Evolutionary conservation across 2,113 vertebrate species (phyloP).

Genomic region (Cavia aperea): DNA sequence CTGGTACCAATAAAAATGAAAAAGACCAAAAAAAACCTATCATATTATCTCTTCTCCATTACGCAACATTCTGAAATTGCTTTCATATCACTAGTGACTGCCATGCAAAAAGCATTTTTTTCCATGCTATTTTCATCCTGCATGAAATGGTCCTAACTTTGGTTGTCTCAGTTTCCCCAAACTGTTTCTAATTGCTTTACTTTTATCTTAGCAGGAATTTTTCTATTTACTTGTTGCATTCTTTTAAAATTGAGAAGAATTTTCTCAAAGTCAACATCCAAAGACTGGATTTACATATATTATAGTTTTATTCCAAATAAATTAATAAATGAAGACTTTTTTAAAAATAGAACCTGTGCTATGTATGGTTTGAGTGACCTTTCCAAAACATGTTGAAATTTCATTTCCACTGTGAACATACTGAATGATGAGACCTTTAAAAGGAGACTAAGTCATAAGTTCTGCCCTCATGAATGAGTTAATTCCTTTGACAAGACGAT

Average conservation of each 20-base stretch:
- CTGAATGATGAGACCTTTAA: background rate
- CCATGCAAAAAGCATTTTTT: background rate
- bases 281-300: background rate
- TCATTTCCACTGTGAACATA: background rate
- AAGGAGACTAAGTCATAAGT: background rate
- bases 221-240: background rate
- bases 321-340: background rate
- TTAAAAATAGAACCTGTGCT: background rate
- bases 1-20: too few relatives aligned
- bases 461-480: background rate
- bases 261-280: background rate
- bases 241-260: background rate
- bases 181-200: background rate
- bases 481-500: background rate
- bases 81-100: background rate
- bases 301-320: background rate
- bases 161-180: background rate
- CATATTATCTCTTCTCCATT: background rate
- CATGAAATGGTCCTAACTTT: background rate
- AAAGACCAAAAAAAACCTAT: background rate
- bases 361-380: background rate
- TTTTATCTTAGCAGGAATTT: background rate
- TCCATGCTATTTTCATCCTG: background rate
- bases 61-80: background rate
- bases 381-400: background rate